Base-by-base conservation (phyloP, 2,797 vertebrate species). In the Platalea minor region DNA sequence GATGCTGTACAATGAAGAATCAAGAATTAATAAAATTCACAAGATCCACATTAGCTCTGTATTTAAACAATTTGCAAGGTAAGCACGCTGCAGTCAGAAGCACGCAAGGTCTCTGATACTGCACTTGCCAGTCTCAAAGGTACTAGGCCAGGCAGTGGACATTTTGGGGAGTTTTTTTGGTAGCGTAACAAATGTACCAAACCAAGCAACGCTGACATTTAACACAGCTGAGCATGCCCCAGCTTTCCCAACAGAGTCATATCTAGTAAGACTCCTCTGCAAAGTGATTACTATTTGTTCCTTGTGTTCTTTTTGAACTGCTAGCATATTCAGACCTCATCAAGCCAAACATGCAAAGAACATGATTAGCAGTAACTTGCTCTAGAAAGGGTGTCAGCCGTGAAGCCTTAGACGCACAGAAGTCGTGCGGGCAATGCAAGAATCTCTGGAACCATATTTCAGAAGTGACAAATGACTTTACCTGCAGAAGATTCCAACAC, bases 361-460 rank as follows among this genome's bases (percentile, higher is more conserved):
- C 17, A 17, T 1, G 3, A 72, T 59, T 21, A 64, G 65, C 54
- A 41, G 41, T 12, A 63, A 59, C 21, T 72, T 76, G 25, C 45
- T 76, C 31, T 33, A 61, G 26, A 35, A 84, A 23, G 17, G 18
- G 21, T 5, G 2, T 48, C 67, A 35, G 25, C 45, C 28, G 54
- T 54, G 31, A 45, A 61, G 41, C 41, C 15, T 25, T 18, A 67
- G 11, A 50, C 13, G 19, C 43, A 61, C 13, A 29, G 17, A 23
- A 53, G 20, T 2, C 51, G 23, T 5, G 7, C 3, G 11, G 17
- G 51, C 70, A 70, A 31, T 5, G 0, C 10, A 65, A 31, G 8
- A 79, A 33, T 51, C 41, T 70, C 53, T 57, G 65, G 31, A 57
- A 83, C 41, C 0, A 0, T 56, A 74, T 33, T 88, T 80, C n/a